Base-by-base conservation (phyloP, 2,113 vertebrate genomes). In the Xenopus laevis region DNA sequence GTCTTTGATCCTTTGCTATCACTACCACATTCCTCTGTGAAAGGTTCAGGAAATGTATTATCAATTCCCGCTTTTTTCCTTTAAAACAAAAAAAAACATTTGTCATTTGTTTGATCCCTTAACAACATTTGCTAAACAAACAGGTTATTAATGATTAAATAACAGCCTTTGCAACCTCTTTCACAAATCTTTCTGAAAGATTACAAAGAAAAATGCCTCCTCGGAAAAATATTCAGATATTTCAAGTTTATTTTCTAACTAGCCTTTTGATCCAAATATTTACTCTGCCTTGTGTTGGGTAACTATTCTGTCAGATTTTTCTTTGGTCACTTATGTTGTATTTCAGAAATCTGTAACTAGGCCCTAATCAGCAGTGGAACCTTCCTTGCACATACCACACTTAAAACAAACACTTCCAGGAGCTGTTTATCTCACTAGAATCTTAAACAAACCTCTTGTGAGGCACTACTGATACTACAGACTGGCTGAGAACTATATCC, bases 401-500 rank as follows among this genome's bases (percentile, higher is more conserved):
- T 87, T 92, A 91, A 91, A 92, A 89, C 90, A 92, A 92, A 92
- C 90, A 92, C 89, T 92, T 90, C 87, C 85, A 86, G 60, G 82
- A 83, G 87, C 86, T 92, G 87, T 92, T 92, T 92, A 91, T 91
- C 91, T 90, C 87, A 83, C 81, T 82, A 81, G 89, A 88, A 89
- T 91, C 73, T 92, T 92, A 91, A 92, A 91, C 89, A 92, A 91
- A 92, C 88, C 87, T 90, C 91, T 90, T 92, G 88, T 91, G 87
- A 91, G 87, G 90, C 90, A 91, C 91, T 87, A 89, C 89, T 91
- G 89, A 92, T 91, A 91, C 84, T 87, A 90, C 84, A 91, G 90
- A 90, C 90, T 90, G 89, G 87, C 89, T 86, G 88, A 90, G 89
- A 88, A 89, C 89, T 27, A 88, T 89, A 78, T 85, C 84, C 84